Conservation (phyloP, 2,113 vertebrate genomes). For the Artemisiospiza belli region DNA sequence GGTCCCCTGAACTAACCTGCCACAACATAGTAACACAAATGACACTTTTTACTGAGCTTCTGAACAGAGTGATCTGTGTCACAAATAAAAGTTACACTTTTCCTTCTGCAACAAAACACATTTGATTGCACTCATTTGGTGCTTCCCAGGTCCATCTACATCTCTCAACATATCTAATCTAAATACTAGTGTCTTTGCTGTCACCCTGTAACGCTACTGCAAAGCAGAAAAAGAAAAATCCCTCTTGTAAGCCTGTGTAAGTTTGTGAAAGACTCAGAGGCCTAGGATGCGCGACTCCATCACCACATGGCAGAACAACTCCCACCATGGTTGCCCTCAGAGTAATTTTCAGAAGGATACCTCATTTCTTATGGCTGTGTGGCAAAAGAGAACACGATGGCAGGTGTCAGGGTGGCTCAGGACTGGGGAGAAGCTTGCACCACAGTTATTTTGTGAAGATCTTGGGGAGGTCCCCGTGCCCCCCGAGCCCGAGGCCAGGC, state of each 20-base stretch:
- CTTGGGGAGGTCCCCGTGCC: not conserved
- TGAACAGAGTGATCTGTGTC: not conserved
- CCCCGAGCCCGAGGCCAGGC: not conserved
- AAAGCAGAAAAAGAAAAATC: not conserved
- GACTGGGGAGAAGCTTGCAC: not conserved
- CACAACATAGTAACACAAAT: not conserved
- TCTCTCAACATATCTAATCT: not conserved
- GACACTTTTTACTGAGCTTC: not conserved
- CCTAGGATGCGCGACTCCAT: fast-evolving
- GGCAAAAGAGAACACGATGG: fast-evolving
- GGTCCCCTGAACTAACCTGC: not conserved
- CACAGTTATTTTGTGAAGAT: no score
- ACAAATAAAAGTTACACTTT: not conserved
- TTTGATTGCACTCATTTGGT: not conserved
- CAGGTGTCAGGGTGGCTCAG: not conserved
- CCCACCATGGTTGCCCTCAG: fast-evolving
- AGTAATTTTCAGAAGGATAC: not conserved
- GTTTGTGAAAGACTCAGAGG: not conserved
- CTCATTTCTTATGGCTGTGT: fast-evolving
- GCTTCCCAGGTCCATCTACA: no score
- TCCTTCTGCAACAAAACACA: not conserved
- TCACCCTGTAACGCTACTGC: not conserved
- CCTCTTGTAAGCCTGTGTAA: not conserved
- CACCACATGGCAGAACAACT: not conserved
- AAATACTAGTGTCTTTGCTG: not conserved